Percentiles rank a stretch among this genome's conserved stretches.
phyloP scores from a whole-genome alignment of 2,888 invertebrate genomes.

The Mamestra brassicae region DNA sequence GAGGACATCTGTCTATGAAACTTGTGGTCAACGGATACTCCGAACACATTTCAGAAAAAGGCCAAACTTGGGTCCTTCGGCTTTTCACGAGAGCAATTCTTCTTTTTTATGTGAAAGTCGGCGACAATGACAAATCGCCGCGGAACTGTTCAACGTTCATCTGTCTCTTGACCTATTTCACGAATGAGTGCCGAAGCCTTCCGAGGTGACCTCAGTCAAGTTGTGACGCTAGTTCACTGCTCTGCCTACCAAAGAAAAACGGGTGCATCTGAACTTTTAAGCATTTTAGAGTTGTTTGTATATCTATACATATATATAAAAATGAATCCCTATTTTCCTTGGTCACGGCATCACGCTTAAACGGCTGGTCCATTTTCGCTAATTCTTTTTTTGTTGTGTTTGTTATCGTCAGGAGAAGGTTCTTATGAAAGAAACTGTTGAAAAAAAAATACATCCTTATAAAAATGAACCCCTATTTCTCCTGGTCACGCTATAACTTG shows the following conservation, averaged over 20 bases:
- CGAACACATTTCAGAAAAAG: slow-evolving; percentile 56
- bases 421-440: no score
- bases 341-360: no score
- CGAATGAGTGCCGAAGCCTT: slow-evolving; percentile 70
- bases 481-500: no score
- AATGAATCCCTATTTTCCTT: no score
- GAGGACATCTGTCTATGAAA: slow-evolving; percentile 35
- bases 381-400: no score
- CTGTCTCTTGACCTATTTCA: slow-evolving; percentile 74
- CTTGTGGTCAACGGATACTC: slow-evolving; percentile 36
- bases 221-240: slow-evolving; percentile 6
- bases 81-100: slow-evolving; percentile 53
- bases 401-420: no score
- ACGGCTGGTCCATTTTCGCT: no score
- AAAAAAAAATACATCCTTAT: no score
- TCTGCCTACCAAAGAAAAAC: background rate
- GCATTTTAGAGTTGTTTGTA: background rate
- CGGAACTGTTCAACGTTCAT: slow-evolving; percentile 69
- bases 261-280: background rate
- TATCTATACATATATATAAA: no score
- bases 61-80: slow-evolving; percentile 20
- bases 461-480: no score
- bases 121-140: slow-evolving; percentile 69
- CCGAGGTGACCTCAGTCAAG: slow-evolving; percentile 50
- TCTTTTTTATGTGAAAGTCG: slow-evolving; percentile 63